phyloP scores from a whole-genome alignment of 2,888 invertebrate species.

The Harpagoxenus sublaevis region DNA sequence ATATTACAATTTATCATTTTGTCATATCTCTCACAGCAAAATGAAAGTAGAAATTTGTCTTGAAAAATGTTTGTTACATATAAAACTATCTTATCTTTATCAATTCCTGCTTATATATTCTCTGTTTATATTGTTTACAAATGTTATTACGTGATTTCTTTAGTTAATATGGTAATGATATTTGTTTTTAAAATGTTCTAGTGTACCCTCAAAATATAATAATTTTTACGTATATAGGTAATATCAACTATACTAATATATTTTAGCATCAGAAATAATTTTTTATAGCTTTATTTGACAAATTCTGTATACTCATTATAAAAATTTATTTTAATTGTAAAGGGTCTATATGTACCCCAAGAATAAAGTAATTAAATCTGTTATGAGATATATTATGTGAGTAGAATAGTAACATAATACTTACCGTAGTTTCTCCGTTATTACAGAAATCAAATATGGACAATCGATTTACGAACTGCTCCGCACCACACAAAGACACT shows the following conservation, averaged over 20 bases:
- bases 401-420: background rate
- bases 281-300: background rate
- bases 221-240: background rate
- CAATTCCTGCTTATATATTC: background rate
- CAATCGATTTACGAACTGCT: constrained; percentile 1
- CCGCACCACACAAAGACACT: constrained; percentile 3
- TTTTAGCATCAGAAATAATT: background rate
- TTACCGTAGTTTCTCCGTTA: background rate
- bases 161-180: background rate
- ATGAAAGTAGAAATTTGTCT: background rate
- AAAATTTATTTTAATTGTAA: background rate
- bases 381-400: background rate
- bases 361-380: background rate
- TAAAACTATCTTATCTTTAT: background rate
- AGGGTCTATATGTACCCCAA: background rate
- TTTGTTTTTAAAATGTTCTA: background rate
- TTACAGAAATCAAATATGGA: background rate
- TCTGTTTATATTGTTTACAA: background rate
- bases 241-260: background rate
- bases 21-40: background rate
- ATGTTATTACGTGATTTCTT: background rate
- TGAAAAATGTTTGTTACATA: background rate
- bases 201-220: background rate
- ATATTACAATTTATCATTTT: background rate
- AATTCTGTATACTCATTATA: background rate